Base-by-base conservation (phyloP, 2,113 vertebrate species). In the Argyrosomus japonicus region DNA sequence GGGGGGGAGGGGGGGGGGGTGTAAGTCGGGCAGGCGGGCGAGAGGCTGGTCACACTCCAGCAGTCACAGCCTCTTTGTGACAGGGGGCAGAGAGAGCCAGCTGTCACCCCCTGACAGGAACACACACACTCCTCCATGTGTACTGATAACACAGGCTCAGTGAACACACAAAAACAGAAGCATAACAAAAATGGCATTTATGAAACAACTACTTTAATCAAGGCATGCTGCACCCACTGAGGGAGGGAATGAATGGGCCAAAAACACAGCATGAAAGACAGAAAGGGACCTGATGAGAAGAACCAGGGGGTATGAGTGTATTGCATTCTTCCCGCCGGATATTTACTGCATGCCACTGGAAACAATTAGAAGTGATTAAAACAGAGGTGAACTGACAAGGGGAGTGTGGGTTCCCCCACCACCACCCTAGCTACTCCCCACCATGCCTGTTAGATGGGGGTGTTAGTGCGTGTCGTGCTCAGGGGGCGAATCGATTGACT, bases 321-420 rank as follows among this genome's bases (percentile, higher is more conserved):
- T 43, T 51, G 27, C 68, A 77, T 79, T 81, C 63, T 65, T 79
- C 79, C 84, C 12, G 13, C 47, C 27, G 60, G 81, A 83, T 90
- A 87, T 93, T 91, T 93, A 84, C 79, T 71, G 81, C 56, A 6
- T 82, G 72, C 84, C 85, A 91, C 7, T 90, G 82, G 83, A 91
- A 93, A 94, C 91, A 91, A 94, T 95, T 92, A 91, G 64, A 93
- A 79, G 90, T 89, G 87, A 95, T 94, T 93, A 93, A 90, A 93
- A 87, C 68, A 27, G 89, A 93, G 93, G 91, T 93, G 90, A 93
- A 87, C 78, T 90, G 90, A 90, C 90, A 91, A 83, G 87, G 83
- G 79, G 87, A 82, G 83, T 62, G 82, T 60, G 73, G 69, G 73
- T 71, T 75, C 75, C 83, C 40, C 45, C 57, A 32, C 50, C 79